Base-by-base conservation (phyloP, 92 coral and sea anemone species). In the Parazoanthus atlanticus region DNA sequence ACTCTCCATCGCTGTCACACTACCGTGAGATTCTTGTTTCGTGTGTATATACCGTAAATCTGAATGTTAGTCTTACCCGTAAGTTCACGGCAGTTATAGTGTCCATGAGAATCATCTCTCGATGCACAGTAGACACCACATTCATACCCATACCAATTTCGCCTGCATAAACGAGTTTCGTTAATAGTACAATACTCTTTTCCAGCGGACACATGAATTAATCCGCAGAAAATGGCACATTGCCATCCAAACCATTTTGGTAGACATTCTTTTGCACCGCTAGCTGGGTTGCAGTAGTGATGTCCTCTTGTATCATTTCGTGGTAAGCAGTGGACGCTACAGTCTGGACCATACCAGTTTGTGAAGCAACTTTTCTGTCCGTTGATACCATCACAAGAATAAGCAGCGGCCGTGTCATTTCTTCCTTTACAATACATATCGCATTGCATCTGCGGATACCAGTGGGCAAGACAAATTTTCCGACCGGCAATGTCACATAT, bases 281-380 rank as follows among this genome's bases (percentile, higher is more conserved):
- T 86, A 2, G 54, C 65, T 25, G 64, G 73, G 56, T 92, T 79
- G 79, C 98, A 95, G n/a, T 30, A 78, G 72, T 89, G 90, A 91
- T 93, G 93, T 15, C 94, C 94, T 23, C 25, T 29, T 0, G 95
- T 73, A 16, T 81, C 91, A 38, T 94, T 93, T 34, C 69, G 81
- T 17, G 94, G 88, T 23, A 66, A 73, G 79, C 98, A 95, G 36
- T 33, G 33, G 1, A 16, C 33, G 34, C 41, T 72, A n/a, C 91
- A 88, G 36, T 91, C 91, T 46, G 89, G 95, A 29, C 98, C 98
- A 56, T 32, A 85, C 99, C 99, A 96, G 52, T 93, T 95, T 26
- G 88, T 21, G 38, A 82, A 88, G 86, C 98, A 96, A 36, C 61
- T 75, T 89, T 88, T 89, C 74, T 70, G 15, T 31, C 91, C 91